These are phyloP conservation scores for Nycticryphes semicollaris DNA, from an alignment of 2,113 vertebrate genomes.

Conservation along the genomic window DNA sequence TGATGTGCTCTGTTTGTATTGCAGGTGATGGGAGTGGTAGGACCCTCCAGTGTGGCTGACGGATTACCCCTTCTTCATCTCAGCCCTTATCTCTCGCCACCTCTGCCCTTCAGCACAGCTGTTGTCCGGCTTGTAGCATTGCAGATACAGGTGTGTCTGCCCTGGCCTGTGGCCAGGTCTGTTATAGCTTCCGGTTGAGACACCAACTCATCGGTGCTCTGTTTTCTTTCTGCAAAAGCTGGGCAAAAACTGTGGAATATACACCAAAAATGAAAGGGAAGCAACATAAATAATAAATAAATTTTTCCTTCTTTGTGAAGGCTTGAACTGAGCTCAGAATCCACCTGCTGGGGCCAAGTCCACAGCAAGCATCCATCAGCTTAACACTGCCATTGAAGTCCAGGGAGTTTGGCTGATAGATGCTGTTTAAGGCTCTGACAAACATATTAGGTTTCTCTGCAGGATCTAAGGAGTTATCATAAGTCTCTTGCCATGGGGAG, in stretches of 20 bases:
- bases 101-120: slow-evolving; percentile 98
- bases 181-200: slow-evolving; percentile 67
- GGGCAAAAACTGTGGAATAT: slow-evolving; percentile 82
- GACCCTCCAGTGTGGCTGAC: slow-evolving; percentile 98
- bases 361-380: slow-evolving; percentile 32
- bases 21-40: slow-evolving; percentile 99
- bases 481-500: background rate
- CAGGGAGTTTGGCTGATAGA: slow-evolving; percentile 37
- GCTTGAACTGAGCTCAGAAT: slow-evolving; percentile 57
- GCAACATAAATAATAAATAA: background rate
- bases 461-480: background rate
- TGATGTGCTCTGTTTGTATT: slow-evolving; percentile 84
- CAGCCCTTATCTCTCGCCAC: slow-evolving; percentile 98
- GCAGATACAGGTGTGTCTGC: slow-evolving; percentile 95
- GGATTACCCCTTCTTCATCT: slow-evolving; percentile 98
- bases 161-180: slow-evolving; percentile 75
- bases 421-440: slow-evolving; percentile 30
- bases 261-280: background rate
- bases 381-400: background rate
- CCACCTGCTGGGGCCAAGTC: background rate
- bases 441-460: background rate
- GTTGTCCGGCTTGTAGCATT: slow-evolving; percentile 97
- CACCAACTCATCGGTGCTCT: slow-evolving; percentile 71
- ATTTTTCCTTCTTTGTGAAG: slow-evolving; percentile 19
- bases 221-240: slow-evolving; percentile 79